Percentiles rank a stretch among this genome's conserved stretches.
phyloP scores from a whole-genome alignment of 2,888 invertebrate species.

The Epicampocera succincta region DNA sequence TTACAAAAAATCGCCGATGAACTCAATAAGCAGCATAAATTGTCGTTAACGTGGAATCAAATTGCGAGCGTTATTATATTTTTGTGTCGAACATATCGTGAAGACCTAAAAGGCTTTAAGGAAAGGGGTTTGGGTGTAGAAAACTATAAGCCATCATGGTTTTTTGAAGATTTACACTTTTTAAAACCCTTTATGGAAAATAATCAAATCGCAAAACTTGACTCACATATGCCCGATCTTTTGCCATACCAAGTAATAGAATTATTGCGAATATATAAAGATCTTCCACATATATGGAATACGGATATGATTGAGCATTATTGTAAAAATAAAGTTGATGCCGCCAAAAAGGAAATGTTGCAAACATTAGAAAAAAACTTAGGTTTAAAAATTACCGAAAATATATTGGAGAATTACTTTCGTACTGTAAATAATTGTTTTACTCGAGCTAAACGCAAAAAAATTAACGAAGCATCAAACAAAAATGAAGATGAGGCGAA shows the following conservation, averaged over 20 bases:
- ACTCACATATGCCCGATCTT: constrained; percentile 52
- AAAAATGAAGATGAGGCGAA: not conserved
- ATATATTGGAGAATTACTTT: constrained; percentile 53
- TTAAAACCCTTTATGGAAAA: constrained; percentile 60
- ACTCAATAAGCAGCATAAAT: constrained; percentile 33
- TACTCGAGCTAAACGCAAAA: constrained; percentile 44
- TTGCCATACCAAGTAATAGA: constrained; percentile 55
- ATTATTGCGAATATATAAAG: constrained; percentile 61
- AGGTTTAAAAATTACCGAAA: constrained; percentile 48
- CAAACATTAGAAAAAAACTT: constrained; percentile 37
- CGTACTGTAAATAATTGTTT: constrained; percentile 52
- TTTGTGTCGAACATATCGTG: constrained; percentile 54
- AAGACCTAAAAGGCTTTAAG: constrained; percentile 52
- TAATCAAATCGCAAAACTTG: constrained; percentile 62
- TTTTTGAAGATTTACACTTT: constrained; percentile 57
- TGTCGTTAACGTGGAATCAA: constrained; percentile 46
- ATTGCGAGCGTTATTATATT: constrained; percentile 43
- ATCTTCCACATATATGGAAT: constrained; percentile 56
- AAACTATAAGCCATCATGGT: constrained; percentile 53
- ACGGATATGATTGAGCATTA: constrained; percentile 60
- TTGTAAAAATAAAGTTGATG: constrained; percentile 52
- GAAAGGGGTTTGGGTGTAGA: constrained; percentile 28
- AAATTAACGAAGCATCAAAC: not conserved
- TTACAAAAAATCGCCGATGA: constrained; percentile 54
- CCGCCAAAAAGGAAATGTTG: constrained; percentile 59